A percentile compares a stretch with the other conserved stretches of the same genome.
Conservation (phyloP, 30 jellyfish, hydroid and myxozoan genomes). For the Rhopilema esculentum region DNA sequence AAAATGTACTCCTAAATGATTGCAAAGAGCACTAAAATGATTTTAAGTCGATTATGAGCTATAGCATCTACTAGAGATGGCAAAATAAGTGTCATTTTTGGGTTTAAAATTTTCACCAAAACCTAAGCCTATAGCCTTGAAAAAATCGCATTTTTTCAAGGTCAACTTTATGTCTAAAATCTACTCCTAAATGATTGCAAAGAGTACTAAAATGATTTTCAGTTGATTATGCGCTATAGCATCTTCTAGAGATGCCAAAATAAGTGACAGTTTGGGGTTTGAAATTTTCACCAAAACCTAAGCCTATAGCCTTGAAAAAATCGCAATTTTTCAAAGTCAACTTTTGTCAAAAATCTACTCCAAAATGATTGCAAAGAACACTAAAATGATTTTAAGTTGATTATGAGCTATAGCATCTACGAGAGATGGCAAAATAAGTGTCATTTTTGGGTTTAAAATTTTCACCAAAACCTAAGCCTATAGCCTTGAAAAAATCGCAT, state of each 20-base stretch:
- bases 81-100: background rate
- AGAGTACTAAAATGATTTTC: background rate
- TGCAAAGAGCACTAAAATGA: background rate
- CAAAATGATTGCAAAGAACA: background rate
- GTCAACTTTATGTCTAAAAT: background rate
- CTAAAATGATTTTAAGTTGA: too few relatives aligned
- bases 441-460: too few relatives aligned
- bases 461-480: background rate
- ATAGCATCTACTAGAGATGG: background rate
- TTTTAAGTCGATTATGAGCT: background rate
- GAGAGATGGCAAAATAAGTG: background rate
- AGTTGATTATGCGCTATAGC: background rate
- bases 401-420: background rate
- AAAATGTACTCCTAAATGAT: background rate
- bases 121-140: background rate
- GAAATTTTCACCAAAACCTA: background rate
- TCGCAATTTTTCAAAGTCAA: too few relatives aligned
- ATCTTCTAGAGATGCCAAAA: background rate
- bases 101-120: too few relatives aligned
- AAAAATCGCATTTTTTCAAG: background rate
- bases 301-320: background rate
- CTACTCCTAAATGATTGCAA: background rate
- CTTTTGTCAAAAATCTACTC: background rate
- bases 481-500: background rate
- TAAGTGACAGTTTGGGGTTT: background rate